A percentile compares a stretch with the other conserved stretches of the same genome.
These are phyloP conservation scores for Ceratina australensis DNA, from an alignment of 1,140 invertebrate genomes.

Conservation along the genomic window DNA sequence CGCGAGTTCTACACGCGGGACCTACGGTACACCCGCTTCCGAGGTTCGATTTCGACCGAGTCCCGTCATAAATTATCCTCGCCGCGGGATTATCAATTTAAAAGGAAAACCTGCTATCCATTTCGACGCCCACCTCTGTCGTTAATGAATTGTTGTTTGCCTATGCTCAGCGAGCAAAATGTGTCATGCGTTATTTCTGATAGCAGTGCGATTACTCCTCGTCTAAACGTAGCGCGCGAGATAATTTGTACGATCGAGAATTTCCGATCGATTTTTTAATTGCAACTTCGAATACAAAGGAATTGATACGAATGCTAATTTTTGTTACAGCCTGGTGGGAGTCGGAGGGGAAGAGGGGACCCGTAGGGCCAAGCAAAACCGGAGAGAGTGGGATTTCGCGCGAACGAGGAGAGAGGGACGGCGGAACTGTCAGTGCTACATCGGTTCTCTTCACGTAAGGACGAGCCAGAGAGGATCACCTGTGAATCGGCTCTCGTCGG, in stretches of 20 bases:
- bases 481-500: constrained; percentile 47
- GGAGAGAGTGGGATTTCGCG: constrained; percentile 43
- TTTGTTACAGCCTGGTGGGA: constrained; percentile 31
- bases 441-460: constrained; percentile 67
- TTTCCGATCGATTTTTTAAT: too few species aligned
- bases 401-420: constrained; percentile 64
- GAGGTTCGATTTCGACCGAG: not conserved
- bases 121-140: constrained; percentile 1
- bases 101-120: not conserved
- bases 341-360: constrained; percentile 48
- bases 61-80: constrained; percentile 27
- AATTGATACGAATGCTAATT: too few species aligned
- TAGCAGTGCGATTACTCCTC: too few species aligned
- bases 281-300: too few species aligned
- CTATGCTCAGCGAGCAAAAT: not conserved
- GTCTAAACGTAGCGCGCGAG: too few species aligned
- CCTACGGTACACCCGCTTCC: not conserved
- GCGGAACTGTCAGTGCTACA: constrained; percentile 66
- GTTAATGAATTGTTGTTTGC: not conserved
- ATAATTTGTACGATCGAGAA: too few species aligned
- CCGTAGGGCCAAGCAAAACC: constrained; percentile 17
- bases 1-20: not conserved
- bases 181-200: too few species aligned
- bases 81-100: not conserved
- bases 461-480: constrained; percentile 61